Evolutionary conservation across 1,140 invertebrate genomes (phyloP), one percentile per base, ranked within the genome.

Genomic region (Notospermus geniculatus): DNA sequence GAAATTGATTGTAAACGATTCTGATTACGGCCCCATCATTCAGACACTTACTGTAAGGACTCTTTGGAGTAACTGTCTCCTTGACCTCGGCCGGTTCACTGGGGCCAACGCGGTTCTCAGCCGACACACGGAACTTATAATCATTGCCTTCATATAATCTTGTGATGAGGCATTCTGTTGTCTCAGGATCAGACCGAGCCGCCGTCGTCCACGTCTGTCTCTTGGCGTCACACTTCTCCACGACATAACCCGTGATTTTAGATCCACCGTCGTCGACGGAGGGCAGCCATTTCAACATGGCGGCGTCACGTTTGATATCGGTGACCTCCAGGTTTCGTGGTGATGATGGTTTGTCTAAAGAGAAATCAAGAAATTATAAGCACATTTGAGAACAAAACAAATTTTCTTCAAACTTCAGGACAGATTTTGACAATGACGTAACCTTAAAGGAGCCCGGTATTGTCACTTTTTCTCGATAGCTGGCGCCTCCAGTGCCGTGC

Each of bases 11-110:
- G 11, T 13, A 43, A 13, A 43, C n/a, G n/a, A n/a, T n/a, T n/a
- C 92, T 89, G 81, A 97, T 95, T 9, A 93, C 94, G 9, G 91
- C 93, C 23, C 98, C 89, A 76, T 98, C 94, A 61, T 89, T 90
- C 73, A 98, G 92, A 9, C 4, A 68, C 74, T 72, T 66, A 80
- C 78, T 65, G 61, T 69, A 71, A 50, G 78, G 72, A 62, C 73
- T 68, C 63, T 74, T 77, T 11, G 66, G 67, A 5, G 73, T 74
- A 30, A 79, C 55, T 17, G 71, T 62, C 27, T 71, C 89, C 69
- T 90, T 88, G n/a, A 90, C 87, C 62, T 87, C 80, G 62, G 89
- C 91, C 0, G 91, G 88, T 69, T 91, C 88, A 67, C 93, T 95
- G 59, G 87, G 86, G 17, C 95, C 96, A 57, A 95, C 89, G 57